These are phyloP conservation scores for Atethmia centrago DNA, from an alignment of 2,888 invertebrate species.

Conservation along the genomic window DNA sequence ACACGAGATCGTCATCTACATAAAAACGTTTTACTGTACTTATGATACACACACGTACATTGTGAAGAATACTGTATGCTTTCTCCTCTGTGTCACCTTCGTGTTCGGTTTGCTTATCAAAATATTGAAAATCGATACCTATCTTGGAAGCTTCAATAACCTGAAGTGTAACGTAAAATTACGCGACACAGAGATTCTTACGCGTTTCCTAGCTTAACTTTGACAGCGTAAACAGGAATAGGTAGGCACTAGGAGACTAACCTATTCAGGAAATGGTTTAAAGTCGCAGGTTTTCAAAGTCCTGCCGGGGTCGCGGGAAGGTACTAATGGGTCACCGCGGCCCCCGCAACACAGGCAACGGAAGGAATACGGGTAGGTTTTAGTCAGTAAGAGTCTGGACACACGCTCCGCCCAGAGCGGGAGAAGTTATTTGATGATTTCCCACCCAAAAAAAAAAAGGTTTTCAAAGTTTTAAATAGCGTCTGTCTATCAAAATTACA, in stretches of 20 bases:
- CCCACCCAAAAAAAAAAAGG: too few species aligned
- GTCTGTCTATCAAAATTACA: not conserved
- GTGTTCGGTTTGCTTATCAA: conserved; percentile 57
- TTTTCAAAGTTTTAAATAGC: not conserved
- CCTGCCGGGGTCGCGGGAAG: too few species aligned
- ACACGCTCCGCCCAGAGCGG: too few species aligned
- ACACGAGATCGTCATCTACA: not conserved
- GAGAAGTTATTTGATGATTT: too few species aligned
- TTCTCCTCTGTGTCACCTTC: conserved; percentile 37
- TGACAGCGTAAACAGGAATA: conserved; percentile 1
- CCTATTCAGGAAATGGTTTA: not conserved
- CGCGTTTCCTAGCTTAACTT: conserved; percentile 25
- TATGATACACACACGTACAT: conserved; percentile 10
- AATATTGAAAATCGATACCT: conserved; percentile 66
- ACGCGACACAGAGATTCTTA: conserved; percentile 23
- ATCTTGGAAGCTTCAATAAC: conserved; percentile 50
- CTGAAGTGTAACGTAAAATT: conserved; percentile 52
- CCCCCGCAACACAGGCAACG: too few species aligned
- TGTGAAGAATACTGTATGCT: conserved; percentile 26
- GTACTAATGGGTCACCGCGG: too few species aligned
- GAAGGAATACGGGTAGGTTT: too few species aligned
- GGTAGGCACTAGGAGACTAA: not conserved
- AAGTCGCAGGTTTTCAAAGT: conserved; percentile 21
- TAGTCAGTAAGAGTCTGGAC: too few species aligned
- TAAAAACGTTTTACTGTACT: not conserved